Evolutionary conservation across 1,140 invertebrate genomes (phyloP), one percentile per base, ranked within the genome.

Genomic region (Thaumetopoea pityocampa): DNA sequence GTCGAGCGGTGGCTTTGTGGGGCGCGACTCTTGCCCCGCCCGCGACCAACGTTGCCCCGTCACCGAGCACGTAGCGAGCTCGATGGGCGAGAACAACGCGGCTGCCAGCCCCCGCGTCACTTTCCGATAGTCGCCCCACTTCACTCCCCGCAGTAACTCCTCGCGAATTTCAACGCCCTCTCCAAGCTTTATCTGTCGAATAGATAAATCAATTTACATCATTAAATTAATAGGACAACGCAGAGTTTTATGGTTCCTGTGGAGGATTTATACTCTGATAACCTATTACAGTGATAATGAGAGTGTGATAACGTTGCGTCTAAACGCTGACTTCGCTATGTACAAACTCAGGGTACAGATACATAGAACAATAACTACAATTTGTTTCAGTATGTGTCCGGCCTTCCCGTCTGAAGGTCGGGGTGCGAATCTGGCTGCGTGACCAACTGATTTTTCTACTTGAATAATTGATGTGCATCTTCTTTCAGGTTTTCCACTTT

Each of bases 11-110:
- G 90, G 91, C 74, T 92, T 92, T 28, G 91, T 91, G 3, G 90
- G 90, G 42, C 91, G 85, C 63, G 90, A 88, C 33, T 89, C 90
- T 45, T 88, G 90, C 9, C 91, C 90, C 26, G 90, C 90, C 15
- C 90, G 85, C 59, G 90, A 91, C 90, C 90, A 92, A 49, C 91
- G 87, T 79, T 92, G 91, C 7, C 91, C 91, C 20, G 91, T 92
- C 12, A 92, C 91, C 11, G 91, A 92, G 70, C 90, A 91, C 9
- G 90, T 91, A 15, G 91, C 91, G 58, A 92, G 70, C 68, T 92
- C 91, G 42, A 89, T 89, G 1, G 90, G 91, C 62, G 90, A 91
- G 76, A 92, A 92, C 41, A 92, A 65, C 57, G 91, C 90, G n/a
- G 90, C 90, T 15, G 91, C 91, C 49, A 92, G 74, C 32, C 90